phyloP scores from a whole-genome alignment of 1,140 invertebrate genomes.

The Campoletis sonorensis region DNA sequence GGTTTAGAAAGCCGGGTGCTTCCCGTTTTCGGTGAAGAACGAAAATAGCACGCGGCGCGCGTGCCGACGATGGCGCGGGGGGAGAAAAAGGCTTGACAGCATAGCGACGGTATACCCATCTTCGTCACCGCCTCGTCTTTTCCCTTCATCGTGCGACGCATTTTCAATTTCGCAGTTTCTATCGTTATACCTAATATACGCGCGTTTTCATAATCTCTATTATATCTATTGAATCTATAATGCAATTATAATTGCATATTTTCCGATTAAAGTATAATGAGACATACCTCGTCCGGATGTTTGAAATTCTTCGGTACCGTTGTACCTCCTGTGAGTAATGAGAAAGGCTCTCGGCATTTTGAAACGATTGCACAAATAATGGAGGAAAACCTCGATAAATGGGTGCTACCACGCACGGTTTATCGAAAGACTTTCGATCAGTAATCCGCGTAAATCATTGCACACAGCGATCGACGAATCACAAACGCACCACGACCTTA shows the following conservation, averaged over 20 bases:
- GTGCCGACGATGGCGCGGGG: constrained; percentile 46
- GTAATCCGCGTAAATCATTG: constrained; percentile 31
- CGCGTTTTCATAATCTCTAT: no score
- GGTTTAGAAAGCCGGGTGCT: constrained; percentile 38
- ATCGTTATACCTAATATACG: no score
- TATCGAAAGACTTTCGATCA: neutral
- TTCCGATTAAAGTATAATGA: constrained; percentile 4
- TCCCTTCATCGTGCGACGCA: constrained; percentile 63
- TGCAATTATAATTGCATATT: no score
- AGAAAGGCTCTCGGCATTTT: constrained; percentile 79
- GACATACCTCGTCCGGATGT: constrained; percentile 69
- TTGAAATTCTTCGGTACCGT: constrained; percentile 71
- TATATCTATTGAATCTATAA: no score
- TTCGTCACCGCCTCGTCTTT: constrained; percentile 24
- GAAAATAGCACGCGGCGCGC: constrained; percentile 67
- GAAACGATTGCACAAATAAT: neutral
- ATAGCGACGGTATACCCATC: constrained; percentile 61
- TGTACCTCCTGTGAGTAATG: constrained; percentile 78
- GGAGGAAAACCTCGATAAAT: no score
- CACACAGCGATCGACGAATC: neutral
- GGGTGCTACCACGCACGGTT: no score
- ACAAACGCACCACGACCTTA: no score
- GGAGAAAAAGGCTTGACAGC: constrained; percentile 58
- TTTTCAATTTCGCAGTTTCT: no score
- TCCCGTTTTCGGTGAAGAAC: constrained; percentile 66